Base-by-base conservation (phyloP, 1,140 invertebrate species). In the Coboldia fuscipes region DNA sequence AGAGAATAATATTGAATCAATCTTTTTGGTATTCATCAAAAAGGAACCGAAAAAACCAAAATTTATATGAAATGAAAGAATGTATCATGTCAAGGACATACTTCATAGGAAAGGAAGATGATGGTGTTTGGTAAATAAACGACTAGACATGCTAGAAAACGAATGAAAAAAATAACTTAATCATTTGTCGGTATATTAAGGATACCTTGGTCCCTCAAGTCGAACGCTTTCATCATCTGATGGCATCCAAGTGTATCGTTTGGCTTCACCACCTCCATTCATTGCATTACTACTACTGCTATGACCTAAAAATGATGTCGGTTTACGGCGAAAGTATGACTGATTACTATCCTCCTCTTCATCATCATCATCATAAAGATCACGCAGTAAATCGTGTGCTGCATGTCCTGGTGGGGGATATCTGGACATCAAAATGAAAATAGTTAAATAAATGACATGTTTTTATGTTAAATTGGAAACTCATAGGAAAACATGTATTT, bases 281-380 rank as follows among this genome's bases (percentile, higher is more conserved):
- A 36, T 62, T 66, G 50, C 68, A 13, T 16, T 30, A n/a, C 23
- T 53, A 24, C 23, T 24, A n/a, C 23, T 24, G 23, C 23, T 24
- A 8, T 7, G 27, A 37, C 48, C 53, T 33, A 54, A 70, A 43
- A 79, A 71, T 15, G 75, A 72, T 37, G 70, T 72, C 27, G 75
- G 74, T 45, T 78, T 63, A 27, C 78, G 62, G 28, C 76, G 63
- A 51, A 81, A 78, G 61, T 78, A 79, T 41, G 73, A 76, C 57
- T 63, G 73, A 44, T 75, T 68, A 51, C 75, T 61, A 30, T 79
- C 76, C n/a, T n/a, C n/a, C n/a, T 16, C 21, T 32, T 32, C 30
- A 3, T 20, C 7, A 19, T 32, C 30, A 43, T 72, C 62, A 35
- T 71, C 68, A 43, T 71, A 66, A 30, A 61, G 59, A 23, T 61